Conservation (phyloP, 1,140 invertebrate species). For the Drosophila tropicalis region DNA sequence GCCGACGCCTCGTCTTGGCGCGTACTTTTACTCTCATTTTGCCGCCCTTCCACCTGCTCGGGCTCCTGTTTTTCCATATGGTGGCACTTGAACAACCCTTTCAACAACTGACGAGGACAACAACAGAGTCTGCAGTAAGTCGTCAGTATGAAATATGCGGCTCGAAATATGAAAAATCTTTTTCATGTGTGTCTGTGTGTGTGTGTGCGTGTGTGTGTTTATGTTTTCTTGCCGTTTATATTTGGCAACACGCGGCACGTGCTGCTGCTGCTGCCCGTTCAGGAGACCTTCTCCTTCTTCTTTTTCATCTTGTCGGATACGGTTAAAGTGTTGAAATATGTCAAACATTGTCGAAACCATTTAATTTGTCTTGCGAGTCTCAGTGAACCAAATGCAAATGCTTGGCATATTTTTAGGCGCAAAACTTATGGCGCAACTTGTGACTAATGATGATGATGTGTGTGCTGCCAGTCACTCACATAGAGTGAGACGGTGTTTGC, state of each 20-base stretch:
- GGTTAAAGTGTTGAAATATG: constrained; percentile 76
- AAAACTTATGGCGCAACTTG: constrained; percentile 53
- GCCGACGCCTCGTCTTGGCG: constrained; percentile 42
- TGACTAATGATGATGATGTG: constrained; percentile 80
- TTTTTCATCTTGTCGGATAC: constrained; percentile 13
- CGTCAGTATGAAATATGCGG: constrained; percentile 63
- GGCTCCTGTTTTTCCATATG: constrained; percentile 5
- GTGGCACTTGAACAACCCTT: constrained; percentile 66
- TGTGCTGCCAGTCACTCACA: constrained; percentile 13
- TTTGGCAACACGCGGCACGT: constrained; percentile 23
- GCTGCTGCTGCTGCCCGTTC: constrained; percentile 19
- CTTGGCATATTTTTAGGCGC: constrained; percentile 77
- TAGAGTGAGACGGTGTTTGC: background rate
- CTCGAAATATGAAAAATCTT: constrained; percentile 76
- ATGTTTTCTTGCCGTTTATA: constrained; percentile 22
- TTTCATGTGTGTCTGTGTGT: constrained; percentile 14
- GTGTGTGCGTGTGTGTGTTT: constrained; percentile 40
- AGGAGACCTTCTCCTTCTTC: background rate
- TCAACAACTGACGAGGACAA: constrained; percentile 51
- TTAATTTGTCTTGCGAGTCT: constrained; percentile 65
- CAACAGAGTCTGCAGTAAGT: constrained; percentile 33
- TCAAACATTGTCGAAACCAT: constrained; percentile 77
- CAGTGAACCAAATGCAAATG: constrained; percentile 52
- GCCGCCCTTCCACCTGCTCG: constrained; percentile 17
- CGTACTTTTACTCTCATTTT: constrained; percentile 58